A percentile compares a stretch with the other conserved stretches of the same genome.
These are phyloP conservation scores for Spodoptera litura DNA, from an alignment of 1,140 invertebrate species.

Conservation along the genomic window DNA sequence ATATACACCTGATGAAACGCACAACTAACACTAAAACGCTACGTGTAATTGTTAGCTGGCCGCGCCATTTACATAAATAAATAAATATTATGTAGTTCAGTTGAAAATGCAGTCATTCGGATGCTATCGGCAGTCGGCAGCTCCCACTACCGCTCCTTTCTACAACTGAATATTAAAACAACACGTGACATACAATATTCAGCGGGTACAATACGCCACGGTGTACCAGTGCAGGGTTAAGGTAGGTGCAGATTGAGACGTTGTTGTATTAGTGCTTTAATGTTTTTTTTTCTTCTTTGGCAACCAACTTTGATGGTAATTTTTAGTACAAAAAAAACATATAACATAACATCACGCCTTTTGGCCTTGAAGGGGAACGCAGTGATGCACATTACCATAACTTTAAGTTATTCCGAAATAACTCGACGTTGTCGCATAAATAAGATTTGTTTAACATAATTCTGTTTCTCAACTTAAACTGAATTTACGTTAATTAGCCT, in stretches of 20 bases:
- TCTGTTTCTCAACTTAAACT: constrained; percentile 21
- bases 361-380: no score
- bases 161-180: constrained; percentile 55
- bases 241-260: background rate
- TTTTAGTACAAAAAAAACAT: no score
- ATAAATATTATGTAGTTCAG: constrained; percentile 45
- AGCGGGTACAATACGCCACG: constrained; percentile 40
- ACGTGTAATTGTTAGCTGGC: constrained; percentile 43
- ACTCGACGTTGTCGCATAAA: constrained; percentile 25
- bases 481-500: constrained; percentile 23
- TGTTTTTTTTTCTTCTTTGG: no score
- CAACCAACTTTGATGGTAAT: no score
- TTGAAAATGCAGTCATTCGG: constrained; percentile 51
- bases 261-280: background rate
- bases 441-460: constrained; percentile 25
- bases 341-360: no score
- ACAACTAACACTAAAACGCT: constrained; percentile 9
- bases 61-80: constrained; percentile 52
- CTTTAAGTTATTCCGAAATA: constrained; percentile 22
- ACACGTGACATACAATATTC: constrained; percentile 55
- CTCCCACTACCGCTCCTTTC: constrained; percentile 29
- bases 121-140: constrained; percentile 47
- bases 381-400: constrained; percentile 1
- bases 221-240: constrained; percentile 11
- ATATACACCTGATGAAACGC: constrained; percentile 22